A percentile compares a stretch with the other conserved stretches of the same genome.
phyloP scores from a whole-genome alignment of 2,888 invertebrate species.

The Cheilosia soror region DNA sequence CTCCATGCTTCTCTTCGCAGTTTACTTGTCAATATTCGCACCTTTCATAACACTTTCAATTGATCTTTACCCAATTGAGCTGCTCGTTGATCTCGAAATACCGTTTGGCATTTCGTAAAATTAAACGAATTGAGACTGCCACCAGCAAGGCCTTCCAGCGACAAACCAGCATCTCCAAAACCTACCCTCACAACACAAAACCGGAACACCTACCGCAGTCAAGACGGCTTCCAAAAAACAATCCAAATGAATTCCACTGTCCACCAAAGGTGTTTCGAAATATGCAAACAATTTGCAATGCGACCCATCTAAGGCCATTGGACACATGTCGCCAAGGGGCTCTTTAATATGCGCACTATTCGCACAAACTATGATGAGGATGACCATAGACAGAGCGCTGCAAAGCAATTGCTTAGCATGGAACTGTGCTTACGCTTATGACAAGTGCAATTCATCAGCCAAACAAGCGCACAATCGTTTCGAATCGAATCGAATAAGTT shows the following conservation, averaged over 20 bases:
- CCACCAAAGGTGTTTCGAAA: slow-evolving; percentile 59
- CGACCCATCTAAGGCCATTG: slow-evolving; percentile 16
- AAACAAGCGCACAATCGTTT: slow-evolving; percentile 20
- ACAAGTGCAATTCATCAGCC: slow-evolving; percentile 16
- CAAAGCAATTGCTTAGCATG: slow-evolving; percentile 50
- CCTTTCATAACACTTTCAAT: not conserved
- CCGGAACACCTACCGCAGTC: slow-evolving; percentile 22
- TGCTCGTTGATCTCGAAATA: too few relatives aligned
- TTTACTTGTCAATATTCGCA: not conserved
- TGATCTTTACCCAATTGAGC: too few relatives aligned
- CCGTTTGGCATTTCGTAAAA: not conserved
- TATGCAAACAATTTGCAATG: slow-evolving; percentile 59
- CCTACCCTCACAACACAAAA: not conserved
- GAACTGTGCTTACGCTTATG: slow-evolving; percentile 45
- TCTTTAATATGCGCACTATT: slow-evolving; percentile 43
- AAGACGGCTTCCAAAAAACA: slow-evolving; percentile 32
- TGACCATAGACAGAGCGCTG: slow-evolving; percentile 42
- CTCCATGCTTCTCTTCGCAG: too few relatives aligned
- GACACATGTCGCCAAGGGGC: slow-evolving; percentile 27
- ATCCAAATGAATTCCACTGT: slow-evolving; percentile 26
- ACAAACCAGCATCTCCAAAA: slow-evolving; percentile 13
- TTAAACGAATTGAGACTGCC: slow-evolving; percentile 4
- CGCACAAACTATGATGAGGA: slow-evolving; percentile 32
- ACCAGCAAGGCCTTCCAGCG: too few relatives aligned
- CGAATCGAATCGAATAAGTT: slow-evolving; percentile 33